Evolutionary conservation across 2,113 vertebrate genomes (phyloP), one percentile per base, ranked within the genome.

Genomic region (Muntiacus reevesi): DNA sequence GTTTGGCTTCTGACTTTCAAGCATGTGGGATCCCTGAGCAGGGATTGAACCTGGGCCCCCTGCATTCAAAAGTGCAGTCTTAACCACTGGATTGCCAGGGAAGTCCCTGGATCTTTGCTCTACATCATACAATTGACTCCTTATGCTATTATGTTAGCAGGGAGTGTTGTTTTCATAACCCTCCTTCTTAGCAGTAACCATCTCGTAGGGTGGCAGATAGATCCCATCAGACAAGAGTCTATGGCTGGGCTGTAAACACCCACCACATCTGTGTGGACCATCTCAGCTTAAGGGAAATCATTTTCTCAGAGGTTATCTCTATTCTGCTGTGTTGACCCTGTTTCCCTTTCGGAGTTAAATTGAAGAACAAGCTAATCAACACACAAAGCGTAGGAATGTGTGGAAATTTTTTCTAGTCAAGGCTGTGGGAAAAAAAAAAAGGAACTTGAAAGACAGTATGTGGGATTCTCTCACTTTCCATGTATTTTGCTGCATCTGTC

Each of bases 151-250:
- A 89, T 23, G 12, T 91, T 93, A 81, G 95, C 76, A 93, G 87
- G 96, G 93, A 21, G 79, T 74, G 96, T 82, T 96, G 33, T 28
- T 95, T 96, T 97, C 91, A 60, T 36, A 97, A 94, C 36, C 95
- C 81, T 74, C 96, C 43, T 91, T 98, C 96, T 96, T 33, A 95
- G 60, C 83, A 91, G 14, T 6, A 13, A 92, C 82, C 96, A 74
- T 62, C 94, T 93, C 25, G 11, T 60, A 87, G 33, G 40, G 83
- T 94, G 89, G 89, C 74, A 97, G 84, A 95, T 62, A 59, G 95
- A 93, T 64, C 36, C 57, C 45, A 16, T 59, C 71, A 96, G 79
- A 79, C 2, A 40, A 92, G 5, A 95, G 83, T 97, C 45, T n/a
- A 7, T 87, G 36, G 93, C 60, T 89, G 59, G 16, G 45, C 27